These are phyloP conservation scores for Turdus rufiventris DNA, from an alignment of 2,113 vertebrate species.

Conservation along the genomic window DNA sequence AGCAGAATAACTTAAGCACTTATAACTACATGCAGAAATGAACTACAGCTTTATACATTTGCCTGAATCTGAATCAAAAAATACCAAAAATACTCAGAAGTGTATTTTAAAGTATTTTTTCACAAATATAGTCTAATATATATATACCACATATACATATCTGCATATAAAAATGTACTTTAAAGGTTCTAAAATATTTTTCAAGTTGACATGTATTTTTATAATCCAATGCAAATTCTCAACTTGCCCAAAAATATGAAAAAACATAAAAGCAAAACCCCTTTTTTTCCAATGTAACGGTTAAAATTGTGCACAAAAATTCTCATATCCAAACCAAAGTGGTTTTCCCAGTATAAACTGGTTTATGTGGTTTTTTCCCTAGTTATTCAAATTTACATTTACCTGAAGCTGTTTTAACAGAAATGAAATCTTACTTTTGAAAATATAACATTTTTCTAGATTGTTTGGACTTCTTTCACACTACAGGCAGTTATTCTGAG, in stretches of 20 bases:
- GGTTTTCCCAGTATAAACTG: accelerated
- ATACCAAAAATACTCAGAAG: neutral
- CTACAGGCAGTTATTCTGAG: neutral
- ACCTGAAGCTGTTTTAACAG: neutral
- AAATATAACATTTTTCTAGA: neutral
- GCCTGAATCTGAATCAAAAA: neutral
- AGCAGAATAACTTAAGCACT: neutral
- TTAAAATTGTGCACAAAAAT: neutral
- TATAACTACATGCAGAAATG: neutral
- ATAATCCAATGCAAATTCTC: neutral
- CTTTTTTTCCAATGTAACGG: neutral
- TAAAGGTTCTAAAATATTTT: neutral
- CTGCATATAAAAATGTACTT: neutral
- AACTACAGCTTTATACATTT: neutral
- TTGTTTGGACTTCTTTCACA: neutral
- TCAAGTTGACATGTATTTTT: neutral
- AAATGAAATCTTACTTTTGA: neutral
- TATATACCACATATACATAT: neutral
- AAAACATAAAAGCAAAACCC: neutral
- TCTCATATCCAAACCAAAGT: neutral
- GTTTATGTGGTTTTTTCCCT: neutral
- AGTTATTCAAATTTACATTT: neutral
- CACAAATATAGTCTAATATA: neutral
- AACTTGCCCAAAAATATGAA: neutral
- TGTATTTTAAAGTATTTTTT: neutral